These are phyloP conservation scores for Limnephilus lunatus DNA, from an alignment of 2,888 invertebrate genomes.

Conservation along the genomic window DNA sequence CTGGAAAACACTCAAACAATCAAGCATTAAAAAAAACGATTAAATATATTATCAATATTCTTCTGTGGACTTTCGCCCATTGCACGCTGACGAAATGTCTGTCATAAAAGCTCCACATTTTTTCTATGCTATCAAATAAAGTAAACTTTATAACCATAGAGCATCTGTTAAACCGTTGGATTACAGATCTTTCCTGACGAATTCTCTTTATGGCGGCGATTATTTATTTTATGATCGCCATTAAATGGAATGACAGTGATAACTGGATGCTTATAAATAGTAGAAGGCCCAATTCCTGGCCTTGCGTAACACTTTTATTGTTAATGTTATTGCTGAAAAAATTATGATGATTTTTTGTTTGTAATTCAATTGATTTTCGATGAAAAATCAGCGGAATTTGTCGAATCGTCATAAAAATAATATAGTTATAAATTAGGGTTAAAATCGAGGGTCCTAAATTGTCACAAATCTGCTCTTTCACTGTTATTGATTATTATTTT, in stretches of 20 bases:
- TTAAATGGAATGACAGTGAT: slow-evolving; percentile 41
- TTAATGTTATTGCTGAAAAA: not conserved
- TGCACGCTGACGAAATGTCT: slow-evolving; percentile 16
- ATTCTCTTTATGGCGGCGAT: slow-evolving; percentile 22
- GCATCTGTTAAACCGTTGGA: slow-evolving; percentile 1
- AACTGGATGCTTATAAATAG: slow-evolving; percentile 1
- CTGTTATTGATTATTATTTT: not conserved
- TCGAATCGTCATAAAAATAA: not conserved
- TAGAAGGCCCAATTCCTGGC: not conserved
- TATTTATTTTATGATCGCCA: slow-evolving; percentile 34
- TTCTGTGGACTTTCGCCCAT: slow-evolving; percentile 7
- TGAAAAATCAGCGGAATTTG: not conserved
- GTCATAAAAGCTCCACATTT: slow-evolving; percentile 40
- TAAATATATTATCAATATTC: slow-evolving; percentile 39
- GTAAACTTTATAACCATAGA: not conserved
- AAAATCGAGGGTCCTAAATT: not conserved
- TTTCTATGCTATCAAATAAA: slow-evolving; percentile 17
- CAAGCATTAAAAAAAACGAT: slow-evolving; percentile 30
- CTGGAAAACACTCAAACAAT: slow-evolving; percentile 29
- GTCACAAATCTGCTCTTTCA: not conserved
- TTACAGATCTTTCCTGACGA: slow-evolving; percentile 22
- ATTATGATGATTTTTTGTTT: not conserved
- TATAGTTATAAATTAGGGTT: not conserved
- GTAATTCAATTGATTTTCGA: not conserved
- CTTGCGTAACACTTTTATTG: not conserved